Conservation (phyloP, 2,888 invertebrate genomes). For the Agrochola lota region DNA sequence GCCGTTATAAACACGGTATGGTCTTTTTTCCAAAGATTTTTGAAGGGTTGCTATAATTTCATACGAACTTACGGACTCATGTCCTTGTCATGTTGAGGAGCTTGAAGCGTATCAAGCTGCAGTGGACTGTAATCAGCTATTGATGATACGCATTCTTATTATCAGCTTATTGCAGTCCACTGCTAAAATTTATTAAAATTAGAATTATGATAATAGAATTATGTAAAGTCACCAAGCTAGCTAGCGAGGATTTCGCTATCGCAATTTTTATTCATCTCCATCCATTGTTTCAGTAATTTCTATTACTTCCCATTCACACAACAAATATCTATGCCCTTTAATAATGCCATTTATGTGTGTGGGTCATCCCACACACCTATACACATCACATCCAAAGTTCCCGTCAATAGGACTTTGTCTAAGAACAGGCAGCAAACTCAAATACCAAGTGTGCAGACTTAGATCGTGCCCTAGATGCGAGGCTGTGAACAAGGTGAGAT, state of each 20-base stretch:
- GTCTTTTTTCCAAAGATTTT: not conserved
- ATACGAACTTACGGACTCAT: not conserved
- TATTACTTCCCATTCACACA: not conserved
- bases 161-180: not conserved
- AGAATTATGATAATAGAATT: no score
- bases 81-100: not conserved
- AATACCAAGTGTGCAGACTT: slow-evolving; percentile 58
- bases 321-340: not conserved
- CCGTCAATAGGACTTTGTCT: slow-evolving; percentile 38
- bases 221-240: not conserved
- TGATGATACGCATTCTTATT: not conserved
- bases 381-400: slow-evolving; percentile 32
- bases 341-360: slow-evolving; percentile 5
- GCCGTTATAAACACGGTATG: not conserved
- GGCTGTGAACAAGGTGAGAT: slow-evolving; percentile 71
- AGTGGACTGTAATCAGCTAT: no score
- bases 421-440: slow-evolving; percentile 43
- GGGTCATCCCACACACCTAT: not conserved
- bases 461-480: slow-evolving; percentile 50
- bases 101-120: not conserved
- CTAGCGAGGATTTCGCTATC: not conserved
- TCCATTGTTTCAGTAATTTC: not conserved
- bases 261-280: not conserved
- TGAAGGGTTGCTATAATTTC: not conserved
- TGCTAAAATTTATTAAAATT: no score